Conservation (phyloP, 2,888 invertebrate species). For the Dorcus parallelipipedus region DNA sequence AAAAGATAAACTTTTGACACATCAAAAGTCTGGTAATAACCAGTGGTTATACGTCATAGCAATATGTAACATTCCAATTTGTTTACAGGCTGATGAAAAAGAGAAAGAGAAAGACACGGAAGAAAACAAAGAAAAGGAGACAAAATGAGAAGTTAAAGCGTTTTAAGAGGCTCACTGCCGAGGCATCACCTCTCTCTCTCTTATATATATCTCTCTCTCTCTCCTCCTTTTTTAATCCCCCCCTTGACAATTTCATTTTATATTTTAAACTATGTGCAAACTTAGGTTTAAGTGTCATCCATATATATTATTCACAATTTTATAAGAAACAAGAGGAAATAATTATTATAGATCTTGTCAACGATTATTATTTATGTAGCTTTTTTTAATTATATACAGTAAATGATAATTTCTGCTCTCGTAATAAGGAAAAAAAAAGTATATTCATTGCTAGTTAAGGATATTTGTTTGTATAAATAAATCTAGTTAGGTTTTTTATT, state of each 20-base stretch:
- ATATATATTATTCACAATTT: constrained; percentile 34
- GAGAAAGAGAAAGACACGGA: constrained; percentile 67
- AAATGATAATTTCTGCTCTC: constrained; percentile 21
- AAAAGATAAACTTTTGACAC: too few relatives aligned
- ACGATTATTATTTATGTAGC: constrained; percentile 40
- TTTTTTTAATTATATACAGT: constrained; percentile 32
- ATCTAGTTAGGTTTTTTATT: constrained; percentile 49
- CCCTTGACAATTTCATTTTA: constrained; percentile 34
- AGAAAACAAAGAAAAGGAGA: constrained; percentile 67
- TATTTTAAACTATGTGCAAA: constrained; percentile 45
- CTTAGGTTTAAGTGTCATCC: constrained; percentile 45
- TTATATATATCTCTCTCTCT: constrained; percentile 10
- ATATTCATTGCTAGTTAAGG: constrained; percentile 47
- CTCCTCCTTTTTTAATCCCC: constrained; percentile 15
- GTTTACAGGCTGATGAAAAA: constrained; percentile 68
- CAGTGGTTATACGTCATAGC: too few relatives aligned
- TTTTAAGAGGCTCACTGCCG: constrained; percentile 36
- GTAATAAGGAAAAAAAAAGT: constrained; percentile 27
- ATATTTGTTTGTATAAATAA: constrained; percentile 51
- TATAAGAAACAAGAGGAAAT: constrained; percentile 27
- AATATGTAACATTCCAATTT: background rate
- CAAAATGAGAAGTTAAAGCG: constrained; percentile 43
- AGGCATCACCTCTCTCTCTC: constrained; percentile 15
- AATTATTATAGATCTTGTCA: constrained; percentile 24
- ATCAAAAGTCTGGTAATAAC: too few relatives aligned